These are phyloP conservation scores for Monochamus saltuarius DNA, from an alignment of 1,140 invertebrate species.

Conservation along the genomic window DNA sequence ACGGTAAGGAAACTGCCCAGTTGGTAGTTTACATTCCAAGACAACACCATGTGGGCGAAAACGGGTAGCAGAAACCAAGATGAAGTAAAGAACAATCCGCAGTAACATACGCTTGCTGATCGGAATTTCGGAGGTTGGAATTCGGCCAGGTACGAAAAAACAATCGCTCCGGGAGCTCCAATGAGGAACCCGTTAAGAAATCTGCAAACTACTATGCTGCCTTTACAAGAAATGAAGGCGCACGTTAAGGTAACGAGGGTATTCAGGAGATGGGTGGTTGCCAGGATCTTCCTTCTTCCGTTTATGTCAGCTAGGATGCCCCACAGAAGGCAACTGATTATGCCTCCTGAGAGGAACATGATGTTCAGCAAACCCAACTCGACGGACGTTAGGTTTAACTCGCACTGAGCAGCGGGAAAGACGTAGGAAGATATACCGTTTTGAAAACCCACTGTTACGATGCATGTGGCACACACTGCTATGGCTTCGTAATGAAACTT, in stretches of 20 bases:
- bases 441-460: constrained; percentile 56
- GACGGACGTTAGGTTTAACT: constrained; percentile 45
- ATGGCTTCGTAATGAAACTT: constrained; percentile 46
- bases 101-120: constrained; percentile 60
- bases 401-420: constrained; percentile 51
- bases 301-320: constrained; percentile 48
- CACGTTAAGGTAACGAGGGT: constrained; percentile 56
- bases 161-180: constrained; percentile 52
- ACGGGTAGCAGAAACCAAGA: constrained; percentile 65
- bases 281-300: constrained; percentile 54
- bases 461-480: constrained; percentile 46
- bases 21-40: constrained; percentile 37
- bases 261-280: constrained; percentile 60
- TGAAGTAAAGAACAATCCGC: constrained; percentile 62
- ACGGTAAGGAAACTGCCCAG: constrained; percentile 25
- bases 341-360: constrained; percentile 47
- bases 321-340: constrained; percentile 47
- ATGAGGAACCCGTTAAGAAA: constrained; percentile 57
- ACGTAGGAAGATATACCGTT: constrained; percentile 62
- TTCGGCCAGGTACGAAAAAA: constrained; percentile 60
- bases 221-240: constrained; percentile 52
- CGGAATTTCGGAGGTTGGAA: constrained; percentile 60
- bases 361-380: constrained; percentile 48
- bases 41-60: constrained; percentile 51
- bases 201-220: constrained; percentile 53